These are phyloP conservation scores for Tokudaia muenninki DNA, from an alignment of 2,797 vertebrate genomes.

Conservation along the genomic window DNA sequence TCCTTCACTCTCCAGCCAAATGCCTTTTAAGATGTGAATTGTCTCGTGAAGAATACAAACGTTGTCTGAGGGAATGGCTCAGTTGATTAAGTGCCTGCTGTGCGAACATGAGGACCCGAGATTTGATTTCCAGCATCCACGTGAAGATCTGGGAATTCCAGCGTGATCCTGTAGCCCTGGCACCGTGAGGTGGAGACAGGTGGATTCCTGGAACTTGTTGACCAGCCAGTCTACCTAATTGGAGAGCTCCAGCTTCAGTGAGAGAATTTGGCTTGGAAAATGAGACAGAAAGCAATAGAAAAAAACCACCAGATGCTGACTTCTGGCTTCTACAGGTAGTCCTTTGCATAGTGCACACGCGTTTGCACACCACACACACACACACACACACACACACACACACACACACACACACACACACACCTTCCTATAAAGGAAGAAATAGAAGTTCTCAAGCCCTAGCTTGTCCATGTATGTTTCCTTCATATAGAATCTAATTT, in stretches of 20 bases:
- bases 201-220: not conserved
- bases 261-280: not conserved
- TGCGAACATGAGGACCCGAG: not conserved
- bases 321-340: not conserved
- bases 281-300: not conserved
- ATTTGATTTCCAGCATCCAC: not conserved
- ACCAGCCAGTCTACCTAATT: not conserved
- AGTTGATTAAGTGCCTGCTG: not conserved
- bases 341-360: no score
- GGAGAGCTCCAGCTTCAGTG: not conserved
- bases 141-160: no score
- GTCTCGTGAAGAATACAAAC: constrained; percentile 71
- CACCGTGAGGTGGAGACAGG: not conserved
- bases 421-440: not conserved
- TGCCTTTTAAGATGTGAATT: constrained; percentile 78
- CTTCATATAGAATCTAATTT: not conserved
- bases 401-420: not conserved
- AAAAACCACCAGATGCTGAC: not conserved
- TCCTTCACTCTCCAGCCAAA: constrained; percentile 82
- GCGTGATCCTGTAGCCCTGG: not conserved
- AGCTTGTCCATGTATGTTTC: not conserved
- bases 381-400: not conserved
- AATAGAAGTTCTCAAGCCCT: not conserved
- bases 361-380: not conserved
- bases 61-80: constrained; percentile 6